phyloP scores from a whole-genome alignment of 2,888 invertebrate genomes.

The Pseudolycoriella hygida region DNA sequence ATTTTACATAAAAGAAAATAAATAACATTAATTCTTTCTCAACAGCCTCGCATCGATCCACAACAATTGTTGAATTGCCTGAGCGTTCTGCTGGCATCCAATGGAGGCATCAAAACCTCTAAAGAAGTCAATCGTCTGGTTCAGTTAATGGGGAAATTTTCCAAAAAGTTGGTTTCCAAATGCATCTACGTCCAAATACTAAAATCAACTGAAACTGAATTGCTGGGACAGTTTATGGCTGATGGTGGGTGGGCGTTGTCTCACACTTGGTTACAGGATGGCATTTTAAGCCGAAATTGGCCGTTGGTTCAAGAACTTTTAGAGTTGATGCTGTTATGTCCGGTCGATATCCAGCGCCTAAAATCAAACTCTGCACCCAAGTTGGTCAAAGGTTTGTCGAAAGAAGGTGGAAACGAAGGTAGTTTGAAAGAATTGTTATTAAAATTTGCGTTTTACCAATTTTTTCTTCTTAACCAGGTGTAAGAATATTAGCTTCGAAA shows the following conservation, averaged over 20 bases:
- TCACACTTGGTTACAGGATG: conserved; percentile 80
- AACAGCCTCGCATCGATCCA: conserved; percentile 86
- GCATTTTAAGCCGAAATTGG: conserved; percentile 67
- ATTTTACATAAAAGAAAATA: no score
- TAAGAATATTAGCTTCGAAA: conserved; percentile 57
- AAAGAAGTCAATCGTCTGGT: conserved; percentile 77
- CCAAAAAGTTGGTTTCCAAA: conserved; percentile 86
- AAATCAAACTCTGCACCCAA: conserved; percentile 87
- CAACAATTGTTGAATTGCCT: conserved; percentile 75
- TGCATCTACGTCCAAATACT: conserved; percentile 89
- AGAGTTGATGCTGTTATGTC: conserved; percentile 66
- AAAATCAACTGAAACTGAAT: conserved; percentile 64
- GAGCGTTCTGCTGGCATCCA: conserved; percentile 62
- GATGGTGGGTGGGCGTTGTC: conserved; percentile 85
- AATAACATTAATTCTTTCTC: conserved; percentile 20
- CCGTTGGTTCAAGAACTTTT: conserved; percentile 74
- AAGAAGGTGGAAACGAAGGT: conserved; percentile 67
- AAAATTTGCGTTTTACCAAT: not conserved
- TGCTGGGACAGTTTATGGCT: conserved; percentile 75
- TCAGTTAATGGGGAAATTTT: conserved; percentile 89
- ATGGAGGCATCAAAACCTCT: conserved; percentile 74
- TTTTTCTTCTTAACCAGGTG: conserved; percentile 35
- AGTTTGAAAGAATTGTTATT: conserved; percentile 19
- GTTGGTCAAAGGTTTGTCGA: conserved; percentile 72
- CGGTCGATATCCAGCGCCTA: conserved; percentile 77